phyloP scores from a whole-genome alignment of 2,888 invertebrate species.

The Acanthosepion lycidas region DNA sequence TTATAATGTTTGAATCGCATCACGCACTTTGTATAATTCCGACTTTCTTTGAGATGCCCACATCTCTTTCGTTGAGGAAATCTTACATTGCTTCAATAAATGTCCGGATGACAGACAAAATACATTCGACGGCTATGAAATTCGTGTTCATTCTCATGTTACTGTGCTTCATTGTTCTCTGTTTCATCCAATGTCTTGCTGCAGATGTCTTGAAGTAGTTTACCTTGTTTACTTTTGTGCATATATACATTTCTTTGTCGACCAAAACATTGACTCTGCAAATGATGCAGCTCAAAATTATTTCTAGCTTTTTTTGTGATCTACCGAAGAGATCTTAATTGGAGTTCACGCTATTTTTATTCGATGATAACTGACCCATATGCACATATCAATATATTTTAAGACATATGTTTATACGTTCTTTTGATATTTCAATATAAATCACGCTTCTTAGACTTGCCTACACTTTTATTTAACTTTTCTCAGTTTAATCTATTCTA shows the following conservation, averaged over 20 bases:
- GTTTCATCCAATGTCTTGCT: background rate
- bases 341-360: no score
- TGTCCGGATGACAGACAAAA: background rate
- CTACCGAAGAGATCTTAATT: no score
- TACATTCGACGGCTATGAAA: background rate
- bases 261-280: background rate
- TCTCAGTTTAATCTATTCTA: no score
- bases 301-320: background rate
- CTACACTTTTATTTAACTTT: no score
- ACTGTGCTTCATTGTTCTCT: background rate
- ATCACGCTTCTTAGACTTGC: no score
- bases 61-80: background rate
- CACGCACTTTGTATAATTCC: no score
- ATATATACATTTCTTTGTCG: background rate
- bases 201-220: no score
- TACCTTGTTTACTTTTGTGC: background rate
- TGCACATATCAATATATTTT: no score
- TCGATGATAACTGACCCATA: no score
- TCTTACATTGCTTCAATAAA: background rate
- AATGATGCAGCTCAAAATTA: background rate
- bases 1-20: background rate
- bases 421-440: no score
- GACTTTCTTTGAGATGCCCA: background rate
- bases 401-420: no score
- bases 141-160: background rate